Conservation (phyloP, 1,140 invertebrate species). For the Micrasema longulum region DNA sequence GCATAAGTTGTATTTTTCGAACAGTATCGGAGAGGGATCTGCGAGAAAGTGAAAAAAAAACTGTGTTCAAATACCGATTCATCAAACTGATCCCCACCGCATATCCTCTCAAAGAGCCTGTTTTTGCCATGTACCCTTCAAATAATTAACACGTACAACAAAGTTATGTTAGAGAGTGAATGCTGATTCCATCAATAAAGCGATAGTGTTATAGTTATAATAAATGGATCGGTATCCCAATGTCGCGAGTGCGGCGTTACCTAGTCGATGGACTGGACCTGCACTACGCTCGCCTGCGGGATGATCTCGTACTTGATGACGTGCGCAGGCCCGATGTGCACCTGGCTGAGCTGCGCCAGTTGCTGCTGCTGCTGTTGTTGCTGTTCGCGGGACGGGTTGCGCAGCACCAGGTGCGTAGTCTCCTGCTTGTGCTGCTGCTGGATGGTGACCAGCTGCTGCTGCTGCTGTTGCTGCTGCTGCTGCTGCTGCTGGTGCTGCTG, state of each 20-base stretch:
- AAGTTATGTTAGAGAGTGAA: too few species aligned
- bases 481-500: constrained; percentile 44
- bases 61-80: too few species aligned
- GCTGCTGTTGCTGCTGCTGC: constrained; percentile 36
- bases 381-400: constrained; percentile 44
- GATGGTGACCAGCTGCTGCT: constrained; percentile 32
- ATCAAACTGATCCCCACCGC: too few species aligned
- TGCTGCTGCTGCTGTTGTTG: constrained; percentile 33
- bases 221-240: too few species aligned
- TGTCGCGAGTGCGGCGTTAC: neutral
- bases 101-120: too few species aligned
- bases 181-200: too few species aligned
- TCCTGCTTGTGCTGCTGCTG: constrained; percentile 50
- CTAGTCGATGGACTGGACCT: constrained; percentile 52
- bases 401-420: constrained; percentile 49
- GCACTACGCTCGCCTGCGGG: constrained; percentile 47
- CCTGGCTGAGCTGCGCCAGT: constrained; percentile 47
- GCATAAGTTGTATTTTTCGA: too few species aligned
- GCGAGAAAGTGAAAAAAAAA: too few species aligned
- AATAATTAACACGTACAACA: too few species aligned
- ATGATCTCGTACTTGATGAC: constrained; percentile 54
- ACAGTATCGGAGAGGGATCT: too few species aligned
- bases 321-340: constrained; percentile 46
- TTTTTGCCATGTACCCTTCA: too few species aligned
- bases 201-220: too few species aligned